Percentiles rank a stretch among this genome's conserved stretches.
Evolutionary conservation across 1,140 invertebrate species (phyloP).

Genomic region (Brachionus asplanchnoidis): DNA sequence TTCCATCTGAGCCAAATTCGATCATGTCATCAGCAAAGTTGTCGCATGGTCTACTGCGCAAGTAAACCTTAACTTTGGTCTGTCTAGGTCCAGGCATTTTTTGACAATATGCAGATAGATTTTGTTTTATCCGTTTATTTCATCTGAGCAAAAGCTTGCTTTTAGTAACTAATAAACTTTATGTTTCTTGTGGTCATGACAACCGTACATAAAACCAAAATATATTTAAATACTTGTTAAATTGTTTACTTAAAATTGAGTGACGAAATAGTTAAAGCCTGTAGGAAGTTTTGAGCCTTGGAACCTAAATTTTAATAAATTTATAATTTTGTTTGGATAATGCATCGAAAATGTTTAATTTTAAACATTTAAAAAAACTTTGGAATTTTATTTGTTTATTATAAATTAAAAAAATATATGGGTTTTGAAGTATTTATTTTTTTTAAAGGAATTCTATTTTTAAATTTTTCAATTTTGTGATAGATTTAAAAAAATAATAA

Average conservation of each 20-base stretch:
- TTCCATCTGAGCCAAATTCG: conserved; percentile 49
- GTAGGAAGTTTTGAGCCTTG: not conserved
- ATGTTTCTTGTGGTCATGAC: not conserved
- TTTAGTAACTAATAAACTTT: not conserved
- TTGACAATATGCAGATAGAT: not conserved
- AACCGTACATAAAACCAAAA: not conserved
- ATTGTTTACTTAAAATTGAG: not conserved
- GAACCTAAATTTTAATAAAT: not conserved
- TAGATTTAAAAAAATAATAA: too few species aligned
- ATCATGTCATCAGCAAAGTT: conserved; percentile 54
- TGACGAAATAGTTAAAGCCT: not conserved
- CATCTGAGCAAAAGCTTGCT: not conserved
- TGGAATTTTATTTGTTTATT: too few species aligned
- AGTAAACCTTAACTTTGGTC: conserved; percentile 53
- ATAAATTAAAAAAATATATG: too few species aligned
- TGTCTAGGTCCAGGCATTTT: not conserved
- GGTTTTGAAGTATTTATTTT: too few species aligned
- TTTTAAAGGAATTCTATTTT: too few species aligned
- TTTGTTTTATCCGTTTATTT: not conserved
- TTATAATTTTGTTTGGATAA: not conserved
- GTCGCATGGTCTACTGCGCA: conserved; percentile 52
- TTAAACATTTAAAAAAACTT: not conserved
- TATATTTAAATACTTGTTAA: not conserved
- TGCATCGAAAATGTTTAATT: not conserved
- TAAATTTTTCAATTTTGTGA: too few species aligned